These are phyloP conservation scores for Stenotaenia linearis DNA, from an alignment of 2,888 invertebrate genomes.

Conservation along the genomic window DNA sequence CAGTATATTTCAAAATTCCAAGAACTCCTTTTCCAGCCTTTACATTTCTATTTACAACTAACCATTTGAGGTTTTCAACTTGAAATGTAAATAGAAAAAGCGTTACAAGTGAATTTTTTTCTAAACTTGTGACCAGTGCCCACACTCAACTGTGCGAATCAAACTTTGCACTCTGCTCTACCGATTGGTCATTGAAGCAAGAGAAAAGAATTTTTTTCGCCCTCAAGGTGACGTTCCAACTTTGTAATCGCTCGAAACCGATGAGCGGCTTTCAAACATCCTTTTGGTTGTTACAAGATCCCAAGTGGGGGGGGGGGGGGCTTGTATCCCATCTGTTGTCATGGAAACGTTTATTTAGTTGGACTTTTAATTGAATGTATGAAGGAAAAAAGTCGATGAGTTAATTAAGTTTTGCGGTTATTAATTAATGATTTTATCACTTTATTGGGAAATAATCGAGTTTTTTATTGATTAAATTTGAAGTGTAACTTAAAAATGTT, in stretches of 20 bases:
- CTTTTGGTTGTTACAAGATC: not conserved
- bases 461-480: not conserved
- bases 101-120: not conserved
- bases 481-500: not conserved
- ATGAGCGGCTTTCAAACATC: not conserved
- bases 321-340: not conserved
- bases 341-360: not conserved
- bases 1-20: too few species aligned
- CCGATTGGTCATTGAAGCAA: not conserved
- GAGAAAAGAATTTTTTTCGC: not conserved
- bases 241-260: not conserved
- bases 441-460: not conserved
- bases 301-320: too few species aligned
- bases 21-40: too few species aligned
- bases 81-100: not conserved
- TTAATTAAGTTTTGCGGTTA: too few species aligned
- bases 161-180: not conserved
- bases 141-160: not conserved
- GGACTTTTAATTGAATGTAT: too few species aligned
- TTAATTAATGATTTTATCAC: not conserved
- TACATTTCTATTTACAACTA: not conserved
- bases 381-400: too few species aligned
- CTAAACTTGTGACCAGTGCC: not conserved
- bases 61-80: not conserved
- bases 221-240: not conserved